These are phyloP conservation scores for Tragelaphus buxtoni DNA, from an alignment of 2,113 vertebrate genomes.

Conservation along the genomic window DNA sequence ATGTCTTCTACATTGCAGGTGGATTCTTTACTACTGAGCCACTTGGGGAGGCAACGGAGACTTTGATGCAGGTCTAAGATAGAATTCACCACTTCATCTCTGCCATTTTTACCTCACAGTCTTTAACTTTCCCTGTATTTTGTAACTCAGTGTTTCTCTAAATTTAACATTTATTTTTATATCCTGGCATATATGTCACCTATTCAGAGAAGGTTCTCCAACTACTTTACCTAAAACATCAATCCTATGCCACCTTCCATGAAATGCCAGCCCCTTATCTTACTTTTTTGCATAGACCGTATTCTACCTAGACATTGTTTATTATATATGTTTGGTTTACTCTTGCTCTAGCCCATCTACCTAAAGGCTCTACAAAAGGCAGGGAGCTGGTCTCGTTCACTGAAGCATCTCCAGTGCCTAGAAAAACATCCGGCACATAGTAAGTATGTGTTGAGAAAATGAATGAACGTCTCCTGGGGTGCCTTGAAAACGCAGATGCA, in stretches of 20 bases:
- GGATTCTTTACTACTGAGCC: background rate
- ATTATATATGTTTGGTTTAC: background rate
- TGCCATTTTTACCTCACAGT: background rate
- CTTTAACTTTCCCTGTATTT: background rate
- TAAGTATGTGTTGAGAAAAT: background rate
- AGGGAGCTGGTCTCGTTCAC: background rate
- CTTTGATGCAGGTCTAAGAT: background rate
- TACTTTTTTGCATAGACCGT: background rate
- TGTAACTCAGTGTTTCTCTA: background rate
- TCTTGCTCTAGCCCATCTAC: background rate
- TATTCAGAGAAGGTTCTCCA: slow-evolving; percentile 1
- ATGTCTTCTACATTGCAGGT: background rate
- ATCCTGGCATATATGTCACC: background rate
- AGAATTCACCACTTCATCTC: background rate
- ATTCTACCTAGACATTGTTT: background rate
- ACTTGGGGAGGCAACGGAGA: background rate
- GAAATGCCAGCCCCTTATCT: background rate
- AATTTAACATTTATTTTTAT: background rate
- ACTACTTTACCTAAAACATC: background rate
- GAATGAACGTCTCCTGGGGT: background rate
- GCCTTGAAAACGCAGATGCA: background rate
- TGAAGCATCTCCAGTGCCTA: background rate
- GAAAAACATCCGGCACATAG: background rate
- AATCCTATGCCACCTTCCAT: background rate
- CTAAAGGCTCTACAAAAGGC: background rate